phyloP scores from a whole-genome alignment of 2,797 vertebrate species.

The Leontocebus nigricollis region DNA sequence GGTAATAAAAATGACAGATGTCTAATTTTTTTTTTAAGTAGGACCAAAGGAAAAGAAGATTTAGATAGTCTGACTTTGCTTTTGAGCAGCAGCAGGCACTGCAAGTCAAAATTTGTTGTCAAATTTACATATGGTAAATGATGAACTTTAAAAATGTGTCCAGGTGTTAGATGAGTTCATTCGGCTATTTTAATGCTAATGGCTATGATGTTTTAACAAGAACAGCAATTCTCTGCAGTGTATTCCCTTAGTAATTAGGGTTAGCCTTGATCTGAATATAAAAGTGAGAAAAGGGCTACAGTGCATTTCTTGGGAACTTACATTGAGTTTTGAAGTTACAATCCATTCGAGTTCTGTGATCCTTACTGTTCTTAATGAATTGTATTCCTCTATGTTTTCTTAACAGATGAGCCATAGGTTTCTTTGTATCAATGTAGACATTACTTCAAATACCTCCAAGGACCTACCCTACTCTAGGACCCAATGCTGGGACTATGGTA shows the following conservation, averaged over 20 bases:
- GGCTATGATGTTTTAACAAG: background rate
- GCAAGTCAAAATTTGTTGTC: conserved; percentile 23
- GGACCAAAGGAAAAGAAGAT: conserved; percentile 4
- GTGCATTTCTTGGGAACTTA: conserved; percentile 10
- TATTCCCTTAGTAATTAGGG: background rate
- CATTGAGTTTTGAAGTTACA: background rate
- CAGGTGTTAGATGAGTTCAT: background rate
- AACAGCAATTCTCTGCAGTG: background rate
- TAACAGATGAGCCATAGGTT: background rate
- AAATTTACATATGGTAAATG: background rate
- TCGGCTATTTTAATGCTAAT: background rate
- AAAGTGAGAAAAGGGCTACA: background rate
- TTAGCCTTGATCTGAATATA: background rate
- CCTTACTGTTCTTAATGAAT: background rate
- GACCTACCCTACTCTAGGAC: background rate
- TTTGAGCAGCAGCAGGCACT: background rate
- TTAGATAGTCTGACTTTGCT: background rate
- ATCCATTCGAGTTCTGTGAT: background rate
- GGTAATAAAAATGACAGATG: background rate
- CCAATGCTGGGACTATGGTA: background rate
- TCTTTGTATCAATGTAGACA: background rate
- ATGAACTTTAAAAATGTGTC: conserved; percentile 32
- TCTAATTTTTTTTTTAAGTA: background rate
- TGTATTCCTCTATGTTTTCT: background rate
- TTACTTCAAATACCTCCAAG: background rate